These are phyloP conservation scores for Mesopsocus fuscifrons DNA, from an alignment of 2,888 invertebrate species.

Conservation along the genomic window DNA sequence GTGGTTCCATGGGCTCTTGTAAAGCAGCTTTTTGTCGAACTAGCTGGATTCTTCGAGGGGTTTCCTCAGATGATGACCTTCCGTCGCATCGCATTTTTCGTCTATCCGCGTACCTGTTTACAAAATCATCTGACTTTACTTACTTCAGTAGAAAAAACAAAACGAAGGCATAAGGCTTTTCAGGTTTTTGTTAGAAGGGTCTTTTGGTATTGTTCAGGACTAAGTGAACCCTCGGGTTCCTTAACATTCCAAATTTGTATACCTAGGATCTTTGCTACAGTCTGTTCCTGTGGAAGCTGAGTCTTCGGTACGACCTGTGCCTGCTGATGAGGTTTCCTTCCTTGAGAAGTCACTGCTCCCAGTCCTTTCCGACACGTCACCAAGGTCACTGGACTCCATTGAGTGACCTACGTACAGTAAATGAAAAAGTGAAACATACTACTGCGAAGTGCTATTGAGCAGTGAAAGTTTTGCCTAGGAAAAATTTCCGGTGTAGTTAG, in stretches of 20 bases:
- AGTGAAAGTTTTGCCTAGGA: too few species aligned
- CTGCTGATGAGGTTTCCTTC: constrained; percentile 18
- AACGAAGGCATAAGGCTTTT: not conserved
- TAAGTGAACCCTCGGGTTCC: not conserved
- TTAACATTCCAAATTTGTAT: too few species aligned
- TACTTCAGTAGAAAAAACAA: too few species aligned
- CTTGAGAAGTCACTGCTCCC: constrained; percentile 28
- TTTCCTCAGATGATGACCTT: constrained; percentile 41
- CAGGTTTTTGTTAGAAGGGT: not conserved
- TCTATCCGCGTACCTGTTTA: constrained; percentile 21
- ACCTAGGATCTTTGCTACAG: constrained; percentile 31
- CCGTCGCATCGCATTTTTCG: constrained; percentile 29
- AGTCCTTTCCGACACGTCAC: constrained; percentile 32
- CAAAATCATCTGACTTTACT: too few species aligned
- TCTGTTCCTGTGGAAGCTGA: constrained; percentile 48
- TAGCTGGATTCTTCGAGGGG: constrained; percentile 23
- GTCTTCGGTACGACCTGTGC: constrained; percentile 34
- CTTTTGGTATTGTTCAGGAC: not conserved
- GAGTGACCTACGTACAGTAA: constrained; percentile 45
- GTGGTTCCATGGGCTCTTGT: constrained; percentile 24
- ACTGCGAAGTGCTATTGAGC: too few species aligned
- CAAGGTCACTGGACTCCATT: constrained; percentile 45
- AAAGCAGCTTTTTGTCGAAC: constrained; percentile 21
- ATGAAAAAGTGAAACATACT: too few species aligned
- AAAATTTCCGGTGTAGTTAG: too few species aligned